Conservation (phyloP, 2,113 vertebrate species). For the Nothoprocta pentlandii region DNA sequence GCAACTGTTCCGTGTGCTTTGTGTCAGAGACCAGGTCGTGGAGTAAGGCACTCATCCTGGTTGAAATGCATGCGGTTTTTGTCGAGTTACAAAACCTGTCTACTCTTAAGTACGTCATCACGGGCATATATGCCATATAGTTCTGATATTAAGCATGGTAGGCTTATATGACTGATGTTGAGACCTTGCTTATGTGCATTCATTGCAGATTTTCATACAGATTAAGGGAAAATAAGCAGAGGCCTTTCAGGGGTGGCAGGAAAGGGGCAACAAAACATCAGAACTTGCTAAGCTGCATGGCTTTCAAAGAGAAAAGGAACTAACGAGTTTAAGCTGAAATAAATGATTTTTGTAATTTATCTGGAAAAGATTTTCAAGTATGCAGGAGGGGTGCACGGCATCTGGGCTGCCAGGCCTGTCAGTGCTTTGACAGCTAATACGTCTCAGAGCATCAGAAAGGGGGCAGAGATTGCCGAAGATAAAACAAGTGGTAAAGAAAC, state of each 20-base stretch:
- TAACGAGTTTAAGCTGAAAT: conserved; percentile 65
- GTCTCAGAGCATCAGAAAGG: conserved; percentile 3
- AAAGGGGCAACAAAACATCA: background rate
- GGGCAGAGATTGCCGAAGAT: conserved; percentile 53
- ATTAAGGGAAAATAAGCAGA: conserved; percentile 42
- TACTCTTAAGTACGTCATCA: background rate
- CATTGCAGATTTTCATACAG: conserved; percentile 62
- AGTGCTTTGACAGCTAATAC: conserved; percentile 35
- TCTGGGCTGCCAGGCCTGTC: conserved; percentile 42
- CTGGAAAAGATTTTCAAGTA: conserved; percentile 40
- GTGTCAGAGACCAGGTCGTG: background rate
- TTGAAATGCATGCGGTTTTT: background rate
- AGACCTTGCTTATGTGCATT: background rate
- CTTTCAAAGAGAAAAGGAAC: conserved; percentile 58
- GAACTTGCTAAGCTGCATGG: conserved; percentile 5
- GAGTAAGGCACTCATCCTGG: background rate
- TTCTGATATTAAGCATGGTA: background rate
- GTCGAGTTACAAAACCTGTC: background rate
- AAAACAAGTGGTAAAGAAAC: conserved; percentile 60
- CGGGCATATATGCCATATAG: background rate
- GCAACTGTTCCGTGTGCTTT: background rate
- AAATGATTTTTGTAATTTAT: conserved; percentile 61
- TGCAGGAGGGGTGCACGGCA: conserved; percentile 17
- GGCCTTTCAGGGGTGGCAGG: conserved; percentile 12
- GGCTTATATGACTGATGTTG: background rate